Evolutionary conservation across 2,113 vertebrate species (phyloP).

Genomic region (Aptenodytes forsteri): DNA sequence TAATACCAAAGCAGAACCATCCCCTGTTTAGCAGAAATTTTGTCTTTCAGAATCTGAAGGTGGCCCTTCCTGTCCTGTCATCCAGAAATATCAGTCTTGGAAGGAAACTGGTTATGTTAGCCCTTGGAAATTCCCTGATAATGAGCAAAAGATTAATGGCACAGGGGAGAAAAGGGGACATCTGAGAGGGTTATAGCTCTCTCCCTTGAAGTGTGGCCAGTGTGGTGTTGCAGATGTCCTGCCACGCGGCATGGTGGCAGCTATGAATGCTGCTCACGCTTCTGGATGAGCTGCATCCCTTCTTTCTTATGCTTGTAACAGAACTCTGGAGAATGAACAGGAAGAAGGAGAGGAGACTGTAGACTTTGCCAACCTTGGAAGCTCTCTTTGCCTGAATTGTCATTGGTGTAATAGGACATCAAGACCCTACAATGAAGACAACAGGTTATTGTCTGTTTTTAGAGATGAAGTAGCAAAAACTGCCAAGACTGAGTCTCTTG

Average conservation of each 20-base stretch:
- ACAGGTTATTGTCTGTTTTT: neutral
- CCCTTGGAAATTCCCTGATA: neutral
- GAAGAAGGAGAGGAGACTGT: neutral
- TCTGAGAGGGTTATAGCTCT: neutral
- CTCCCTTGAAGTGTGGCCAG: neutral
- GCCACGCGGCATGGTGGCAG: accelerated
- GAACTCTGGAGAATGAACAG: neutral
- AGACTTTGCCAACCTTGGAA: constrained; percentile 1
- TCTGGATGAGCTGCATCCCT: neutral
- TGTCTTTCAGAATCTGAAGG: neutral
- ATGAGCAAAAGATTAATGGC: neutral
- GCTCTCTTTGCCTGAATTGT: neutral
- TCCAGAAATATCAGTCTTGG: neutral
- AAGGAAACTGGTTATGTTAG: neutral
- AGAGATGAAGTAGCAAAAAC: neutral
- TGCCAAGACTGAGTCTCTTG: neutral
- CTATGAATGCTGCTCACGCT: neutral
- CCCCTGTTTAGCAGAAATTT: neutral
- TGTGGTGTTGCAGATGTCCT: neutral
- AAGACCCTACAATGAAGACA: neutral
- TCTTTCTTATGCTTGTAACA: neutral
- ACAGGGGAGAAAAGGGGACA: neutral
- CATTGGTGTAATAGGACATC: neutral
- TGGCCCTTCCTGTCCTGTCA: neutral
- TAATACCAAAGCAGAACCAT: neutral